These are phyloP conservation scores for Epinotia nisella DNA, from an alignment of 2,888 invertebrate species.

Conservation along the genomic window DNA sequence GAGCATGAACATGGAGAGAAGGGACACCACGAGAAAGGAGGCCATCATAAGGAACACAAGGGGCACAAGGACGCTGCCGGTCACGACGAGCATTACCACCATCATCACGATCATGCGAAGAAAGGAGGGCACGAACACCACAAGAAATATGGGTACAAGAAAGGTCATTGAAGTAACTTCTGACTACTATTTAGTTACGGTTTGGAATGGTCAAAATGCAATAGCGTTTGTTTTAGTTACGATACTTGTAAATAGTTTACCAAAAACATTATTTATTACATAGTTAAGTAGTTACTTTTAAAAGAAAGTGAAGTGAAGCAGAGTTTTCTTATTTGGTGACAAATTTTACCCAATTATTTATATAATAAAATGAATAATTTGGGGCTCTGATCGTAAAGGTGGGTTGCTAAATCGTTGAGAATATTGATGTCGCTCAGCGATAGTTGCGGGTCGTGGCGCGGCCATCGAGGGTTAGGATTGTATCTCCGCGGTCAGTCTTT, in stretches of 20 bases:
- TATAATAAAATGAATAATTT: conserved; percentile 24
- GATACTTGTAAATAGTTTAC: conserved; percentile 36
- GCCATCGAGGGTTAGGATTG: background rate
- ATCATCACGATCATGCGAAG: conserved; percentile 90
- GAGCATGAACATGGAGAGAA: conserved; percentile 92
- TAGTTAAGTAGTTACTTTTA: conserved; percentile 24
- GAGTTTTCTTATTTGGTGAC: background rate
- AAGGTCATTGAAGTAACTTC: conserved; percentile 68
- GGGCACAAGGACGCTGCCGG: conserved; percentile 92
- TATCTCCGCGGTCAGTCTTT: conserved; percentile 11
- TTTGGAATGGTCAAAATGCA: conserved; percentile 6
- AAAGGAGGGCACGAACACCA: conserved; percentile 92
- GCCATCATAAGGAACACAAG: conserved; percentile 91
- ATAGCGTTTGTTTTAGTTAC: conserved; percentile 33
- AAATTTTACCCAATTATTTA: background rate
- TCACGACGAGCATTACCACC: conserved; percentile 90
- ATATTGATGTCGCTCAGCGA: conserved; percentile 21
- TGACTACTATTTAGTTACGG: background rate
- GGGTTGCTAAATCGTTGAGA: conserved; percentile 14
- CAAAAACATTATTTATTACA: conserved; percentile 39
- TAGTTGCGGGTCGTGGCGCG: conserved; percentile 9
- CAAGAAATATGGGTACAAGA: conserved; percentile 90
- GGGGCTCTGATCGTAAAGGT: conserved; percentile 24
- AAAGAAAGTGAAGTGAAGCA: conserved; percentile 18
- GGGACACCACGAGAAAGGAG: conserved; percentile 91